These are phyloP conservation scores for Brachionus rubens DNA, from an alignment of 1,140 invertebrate species.

Conservation along the genomic window DNA sequence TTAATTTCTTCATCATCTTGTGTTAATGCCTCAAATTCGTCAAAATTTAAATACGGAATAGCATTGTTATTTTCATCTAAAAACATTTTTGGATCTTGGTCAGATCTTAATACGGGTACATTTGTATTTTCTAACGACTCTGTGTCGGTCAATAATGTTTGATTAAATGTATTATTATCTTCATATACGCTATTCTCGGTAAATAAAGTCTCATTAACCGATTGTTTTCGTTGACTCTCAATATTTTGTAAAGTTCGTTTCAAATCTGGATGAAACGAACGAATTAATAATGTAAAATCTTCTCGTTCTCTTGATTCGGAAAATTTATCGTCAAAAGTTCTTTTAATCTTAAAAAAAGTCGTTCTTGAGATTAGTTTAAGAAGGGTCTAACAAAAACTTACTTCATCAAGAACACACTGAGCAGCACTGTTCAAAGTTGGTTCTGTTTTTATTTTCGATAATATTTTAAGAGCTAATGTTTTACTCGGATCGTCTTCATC, in stretches of 20 bases:
- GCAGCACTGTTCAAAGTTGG: slow-evolving; percentile 33
- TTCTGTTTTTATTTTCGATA: slow-evolving; percentile 19
- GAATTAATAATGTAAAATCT: slow-evolving; percentile 26
- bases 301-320: not conserved
- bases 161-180: no score
- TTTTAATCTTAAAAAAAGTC: slow-evolving; percentile 9
- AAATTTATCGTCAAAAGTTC: slow-evolving; percentile 14
- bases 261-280: not conserved
- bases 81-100: not conserved
- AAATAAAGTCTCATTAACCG: no score
- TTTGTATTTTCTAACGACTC: not conserved
- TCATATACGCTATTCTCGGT: no score
- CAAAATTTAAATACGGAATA: slow-evolving; percentile 13
- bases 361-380: not conserved
- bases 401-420: slow-evolving; percentile 29
- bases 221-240: no score
- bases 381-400: not conserved
- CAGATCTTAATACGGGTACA: not conserved
- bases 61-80: slow-evolving; percentile 15
- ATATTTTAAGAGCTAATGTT: not conserved
- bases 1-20: not conserved
- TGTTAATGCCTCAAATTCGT: not conserved
- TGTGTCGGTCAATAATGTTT: not conserved
- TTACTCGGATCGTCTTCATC: not conserved
- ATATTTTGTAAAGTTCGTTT: not conserved